Evolutionary conservation across 2,797 vertebrate genomes (phyloP).

Genomic region (Muscicapa striata): DNA sequence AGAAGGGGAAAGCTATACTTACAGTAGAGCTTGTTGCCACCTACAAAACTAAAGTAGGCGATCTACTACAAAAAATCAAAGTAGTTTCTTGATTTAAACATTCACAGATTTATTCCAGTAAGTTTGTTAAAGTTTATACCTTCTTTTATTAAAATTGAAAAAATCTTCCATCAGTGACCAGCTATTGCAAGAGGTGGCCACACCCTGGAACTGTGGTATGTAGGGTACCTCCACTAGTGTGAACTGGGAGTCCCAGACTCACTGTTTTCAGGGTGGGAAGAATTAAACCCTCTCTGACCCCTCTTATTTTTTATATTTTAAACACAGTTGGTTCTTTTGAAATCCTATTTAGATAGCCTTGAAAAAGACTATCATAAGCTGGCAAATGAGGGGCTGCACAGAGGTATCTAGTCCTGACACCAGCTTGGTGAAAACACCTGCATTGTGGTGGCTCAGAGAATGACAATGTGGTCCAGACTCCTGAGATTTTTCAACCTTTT

Average conservation of each 20-base stretch:
- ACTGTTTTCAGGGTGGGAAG: not conserved
- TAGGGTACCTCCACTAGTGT: not conserved
- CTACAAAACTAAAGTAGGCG: not conserved
- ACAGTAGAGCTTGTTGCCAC: not conserved
- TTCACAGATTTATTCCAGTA: not conserved
- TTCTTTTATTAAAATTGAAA: not conserved
- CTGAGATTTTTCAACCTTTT: not conserved
- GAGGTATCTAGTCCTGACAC: not conserved
- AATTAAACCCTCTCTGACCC: not conserved
- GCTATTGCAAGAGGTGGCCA: not conserved
- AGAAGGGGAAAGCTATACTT: not conserved
- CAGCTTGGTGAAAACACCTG: not conserved
- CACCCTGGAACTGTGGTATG: not conserved
- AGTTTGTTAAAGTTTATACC: not conserved
- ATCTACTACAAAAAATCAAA: not conserved
- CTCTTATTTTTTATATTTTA: not conserved
- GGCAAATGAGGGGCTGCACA: not conserved
- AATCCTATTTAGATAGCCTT: not conserved
- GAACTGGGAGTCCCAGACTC: not conserved
- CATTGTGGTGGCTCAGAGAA: not conserved
- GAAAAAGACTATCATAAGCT: not conserved
- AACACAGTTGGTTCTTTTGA: not conserved
- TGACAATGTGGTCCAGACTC: not conserved
- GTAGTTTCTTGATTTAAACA: not conserved
- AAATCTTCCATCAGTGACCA: not conserved